Evolutionary conservation across 1,140 invertebrate genomes (phyloP), one percentile per base, ranked within the genome.

Genomic region (Panagrolaimus sp.): DNA sequence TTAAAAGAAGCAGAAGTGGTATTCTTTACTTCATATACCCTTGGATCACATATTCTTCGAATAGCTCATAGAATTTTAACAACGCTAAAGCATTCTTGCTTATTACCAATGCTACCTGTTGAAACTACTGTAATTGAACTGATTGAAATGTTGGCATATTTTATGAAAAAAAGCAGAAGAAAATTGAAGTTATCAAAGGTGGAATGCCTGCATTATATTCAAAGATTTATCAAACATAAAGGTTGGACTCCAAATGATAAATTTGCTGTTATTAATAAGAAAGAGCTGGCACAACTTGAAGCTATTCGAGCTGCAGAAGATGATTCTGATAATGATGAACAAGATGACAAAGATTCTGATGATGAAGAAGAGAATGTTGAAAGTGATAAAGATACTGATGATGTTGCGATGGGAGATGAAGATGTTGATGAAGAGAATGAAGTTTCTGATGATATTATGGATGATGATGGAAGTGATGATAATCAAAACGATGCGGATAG

Each of bases 401-500:
- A 7, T 11, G 31, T 16, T 45, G 65, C 48, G 9, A n/a, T n/a
- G n/a, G n/a, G n/a, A n/a, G 66, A 67, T 16, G 66, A 67, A 0
- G 66, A 67, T 11, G 66, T 31, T 14, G 66, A 57, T 47, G 65
- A 66, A 3, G n/a, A 27, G 13, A 16, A 25, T 57, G 31, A 38
- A 38, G 66, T 64, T 5, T 42, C 42, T 62, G 66, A 47, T 16
- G 65, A 7, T 11, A 16, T 4, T 45, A 5, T 25, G 1, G n/a
- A n/a, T n/a, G 66, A 65, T 16, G 66, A 67, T 0, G 66, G 62
- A 9, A 47, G 31, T 14, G 51, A 23, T 47, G 65, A 7, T 11
- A 16, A 23, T 45, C 27, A 51, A 8, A n/a, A n/a, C n/a, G 66
- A 65, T 16, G 66, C 65, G 1, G 66, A 67, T n/a, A 47, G 31